These are phyloP conservation scores for Phthorimaea operculella DNA, from an alignment of 1,140 invertebrate species.

Conservation along the genomic window DNA sequence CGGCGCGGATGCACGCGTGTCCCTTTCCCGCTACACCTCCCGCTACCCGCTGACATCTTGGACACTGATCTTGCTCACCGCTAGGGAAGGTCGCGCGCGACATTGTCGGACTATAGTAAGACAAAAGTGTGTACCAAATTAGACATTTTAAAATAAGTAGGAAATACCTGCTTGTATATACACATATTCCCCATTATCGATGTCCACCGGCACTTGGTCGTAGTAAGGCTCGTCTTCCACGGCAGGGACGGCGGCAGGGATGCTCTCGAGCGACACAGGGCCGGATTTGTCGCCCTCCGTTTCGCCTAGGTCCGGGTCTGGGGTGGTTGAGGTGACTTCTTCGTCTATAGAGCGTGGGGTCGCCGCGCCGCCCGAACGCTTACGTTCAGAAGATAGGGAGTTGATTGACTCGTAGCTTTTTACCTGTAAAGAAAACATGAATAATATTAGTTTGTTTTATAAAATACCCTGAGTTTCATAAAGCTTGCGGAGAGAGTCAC, in stretches of 20 bases:
- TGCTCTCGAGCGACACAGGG: constrained; percentile 60
- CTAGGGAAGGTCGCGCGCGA: no score
- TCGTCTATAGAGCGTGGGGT: constrained; percentile 62
- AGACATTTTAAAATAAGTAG: background rate
- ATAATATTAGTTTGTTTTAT: no score
- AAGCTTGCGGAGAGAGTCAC: no score
- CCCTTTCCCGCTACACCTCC: no score
- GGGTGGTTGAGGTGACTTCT: constrained; percentile 52
- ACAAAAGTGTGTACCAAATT: no score
- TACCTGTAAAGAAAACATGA: constrained; percentile 47
- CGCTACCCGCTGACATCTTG: no score
- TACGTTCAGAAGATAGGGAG: constrained; percentile 67
- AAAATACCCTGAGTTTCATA: no score
- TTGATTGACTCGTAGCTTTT: constrained; percentile 73
- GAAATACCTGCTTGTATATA: constrained; percentile 74
- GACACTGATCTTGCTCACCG: no score
- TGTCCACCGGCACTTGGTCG: constrained; percentile 83
- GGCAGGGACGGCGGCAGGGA: constrained; percentile 45
- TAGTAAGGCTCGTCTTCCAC: constrained; percentile 80
- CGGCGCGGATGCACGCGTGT: no score
- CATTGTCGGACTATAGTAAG: no score
- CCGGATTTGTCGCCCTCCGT: constrained; percentile 62
- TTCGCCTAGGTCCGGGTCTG: constrained; percentile 36
- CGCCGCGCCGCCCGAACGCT: constrained; percentile 58
- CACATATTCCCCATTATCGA: constrained; percentile 80